Evolutionary conservation across 2,797 vertebrate species (phyloP).

Genomic region (Tarsius wallacei): DNA sequence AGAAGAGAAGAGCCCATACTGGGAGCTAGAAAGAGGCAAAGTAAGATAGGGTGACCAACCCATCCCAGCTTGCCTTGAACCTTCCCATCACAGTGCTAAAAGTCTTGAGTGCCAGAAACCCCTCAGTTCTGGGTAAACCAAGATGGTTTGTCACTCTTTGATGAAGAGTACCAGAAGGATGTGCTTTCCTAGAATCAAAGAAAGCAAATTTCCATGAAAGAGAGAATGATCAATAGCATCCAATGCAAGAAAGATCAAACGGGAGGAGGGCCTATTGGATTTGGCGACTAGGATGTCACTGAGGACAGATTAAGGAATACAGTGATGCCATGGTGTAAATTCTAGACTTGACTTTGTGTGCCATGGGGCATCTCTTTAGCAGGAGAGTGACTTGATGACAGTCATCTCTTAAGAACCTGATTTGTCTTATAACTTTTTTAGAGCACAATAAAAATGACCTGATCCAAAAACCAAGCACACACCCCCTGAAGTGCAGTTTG

Average conservation of each 20-base stretch:
- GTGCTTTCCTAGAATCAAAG: background rate
- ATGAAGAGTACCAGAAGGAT: background rate
- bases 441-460: background rate
- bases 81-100: background rate
- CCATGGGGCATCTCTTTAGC: background rate
- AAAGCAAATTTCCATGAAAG: background rate
- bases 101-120: background rate
- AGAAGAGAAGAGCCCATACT: background rate
- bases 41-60: background rate
- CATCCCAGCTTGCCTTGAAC: background rate
- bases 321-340: no score
- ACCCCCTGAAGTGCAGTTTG: rapidly evolving
- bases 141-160: background rate
- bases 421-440: background rate
- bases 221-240: background rate
- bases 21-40: background rate
- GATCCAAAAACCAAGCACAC: background rate
- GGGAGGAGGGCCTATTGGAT: background rate
- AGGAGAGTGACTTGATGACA: background rate
- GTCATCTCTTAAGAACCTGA: background rate
- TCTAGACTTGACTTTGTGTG: background rate
- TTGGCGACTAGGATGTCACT: background rate
- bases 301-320: background rate
- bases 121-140: background rate
- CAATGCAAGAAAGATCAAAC: background rate